phyloP scores from a whole-genome alignment of 2,113 vertebrate genomes.

The Hemiscyllium ocellatum region DNA sequence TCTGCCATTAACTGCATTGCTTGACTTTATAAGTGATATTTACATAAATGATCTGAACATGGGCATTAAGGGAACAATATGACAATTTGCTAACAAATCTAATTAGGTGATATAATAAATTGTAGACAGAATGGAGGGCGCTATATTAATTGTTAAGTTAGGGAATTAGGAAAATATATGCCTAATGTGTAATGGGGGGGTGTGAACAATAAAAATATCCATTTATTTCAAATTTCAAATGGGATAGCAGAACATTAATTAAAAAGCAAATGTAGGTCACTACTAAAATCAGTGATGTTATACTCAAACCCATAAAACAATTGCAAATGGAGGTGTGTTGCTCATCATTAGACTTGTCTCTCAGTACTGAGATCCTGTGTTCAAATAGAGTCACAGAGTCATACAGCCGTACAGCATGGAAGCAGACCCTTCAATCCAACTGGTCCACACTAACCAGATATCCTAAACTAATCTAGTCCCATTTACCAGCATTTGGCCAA shows the following conservation, averaged over 20 bases:
- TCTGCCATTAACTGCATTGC: constrained; percentile 47
- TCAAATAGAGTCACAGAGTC: not conserved
- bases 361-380: not conserved
- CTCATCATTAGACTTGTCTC: not conserved
- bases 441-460: too few relatives aligned
- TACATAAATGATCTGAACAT: constrained; percentile 6
- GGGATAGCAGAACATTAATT: not conserved
- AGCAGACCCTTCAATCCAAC: too few relatives aligned
- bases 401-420: too few relatives aligned
- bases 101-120: not conserved
- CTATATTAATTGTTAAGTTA: not conserved
- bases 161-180: not conserved
- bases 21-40: constrained; percentile 45
- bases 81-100: not conserved
- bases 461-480: too few relatives aligned
- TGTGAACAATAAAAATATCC: not conserved
- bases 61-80: not conserved
- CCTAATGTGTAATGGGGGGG: not conserved
- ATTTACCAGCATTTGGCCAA: too few relatives aligned
- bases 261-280: not conserved
- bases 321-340: not conserved
- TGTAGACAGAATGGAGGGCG: not conserved
- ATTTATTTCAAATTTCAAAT: not conserved
- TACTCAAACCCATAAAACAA: not conserved
- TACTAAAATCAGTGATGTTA: not conserved